Evolutionary conservation across 1,140 invertebrate species (phyloP), one percentile per base, ranked within the genome.

Genomic region (Mya arenaria): DNA sequence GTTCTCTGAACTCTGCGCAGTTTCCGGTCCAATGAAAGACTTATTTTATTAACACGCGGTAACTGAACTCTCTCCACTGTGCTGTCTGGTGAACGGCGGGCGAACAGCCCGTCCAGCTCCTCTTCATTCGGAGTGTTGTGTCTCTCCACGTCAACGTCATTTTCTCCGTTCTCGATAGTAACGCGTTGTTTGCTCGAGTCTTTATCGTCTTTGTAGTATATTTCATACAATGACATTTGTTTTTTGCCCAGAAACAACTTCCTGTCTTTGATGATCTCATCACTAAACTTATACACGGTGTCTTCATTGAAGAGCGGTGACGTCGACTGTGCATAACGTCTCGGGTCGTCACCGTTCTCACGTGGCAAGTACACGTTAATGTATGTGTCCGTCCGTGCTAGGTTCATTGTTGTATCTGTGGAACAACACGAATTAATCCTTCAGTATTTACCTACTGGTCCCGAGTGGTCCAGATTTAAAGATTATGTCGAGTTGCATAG

Each of bases 191-290:
- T 52, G 4, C 19, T 34, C 19, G 25, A 3, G 23, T 80, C 66
- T 60, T 37, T 48, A 15, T 23, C 55, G 55, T 80, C 66, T 48
- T 80, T 80, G 55, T 80, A 80, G n/a, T 71, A 80, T 15, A 82
- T 82, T 28, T 82, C 69, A 41, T 82, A 82, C 2, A 82, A 34
- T 15, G 79, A 82, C 60, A 52, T 71, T 23, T 73, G 68, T 39
- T 82, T 82, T 30, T 55, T 71, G 23, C 79, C 69, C 28, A 82
- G 58, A 63, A 82, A 82, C 28, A 82, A 32, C 30, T 73, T 73
- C 44, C 79, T 8, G 69, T 82, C 79, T 56, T 82, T 82, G 15
- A 82, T 62, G 4, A 82, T 82, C 30, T 82, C 68, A 23, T 82
- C 79, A 65, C 79, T 82, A 60, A 82, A 82, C 39, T 74, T 82